A percentile compares a stretch with the other conserved stretches of the same genome.
Evolutionary conservation across 2,113 vertebrate species (phyloP).

Genomic region (Rhinichthys klamathensis): DNA sequence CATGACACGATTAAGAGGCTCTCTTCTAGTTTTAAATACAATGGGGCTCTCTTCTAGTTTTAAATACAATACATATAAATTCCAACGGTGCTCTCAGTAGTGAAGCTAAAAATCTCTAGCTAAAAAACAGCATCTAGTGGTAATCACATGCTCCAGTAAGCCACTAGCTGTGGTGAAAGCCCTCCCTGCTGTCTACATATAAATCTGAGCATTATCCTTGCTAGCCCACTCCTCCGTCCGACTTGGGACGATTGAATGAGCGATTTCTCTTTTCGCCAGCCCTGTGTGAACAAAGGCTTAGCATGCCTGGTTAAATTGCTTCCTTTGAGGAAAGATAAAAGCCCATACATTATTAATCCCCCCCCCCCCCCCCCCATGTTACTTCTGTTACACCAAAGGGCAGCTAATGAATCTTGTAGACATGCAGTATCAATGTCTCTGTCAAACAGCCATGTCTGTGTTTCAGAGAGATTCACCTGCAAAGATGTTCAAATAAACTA

Average conservation of each 20-base stretch:
- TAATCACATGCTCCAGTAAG: constrained; percentile 17
- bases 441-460: background rate
- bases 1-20: background rate
- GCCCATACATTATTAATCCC: constrained; percentile 27
- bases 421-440: background rate
- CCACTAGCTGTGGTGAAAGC: constrained; percentile 9
- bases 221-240: constrained; percentile 3
- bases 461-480: background rate
- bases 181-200: constrained; percentile 26
- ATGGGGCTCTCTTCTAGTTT: background rate
- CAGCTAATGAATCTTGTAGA: constrained; percentile 39
- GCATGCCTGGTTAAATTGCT: constrained; percentile 14
- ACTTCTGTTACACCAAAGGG: constrained; percentile 3
- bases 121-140: constrained; percentile 23
- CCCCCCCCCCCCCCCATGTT: background rate
- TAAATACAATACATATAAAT: background rate
- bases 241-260: constrained; percentile 14
- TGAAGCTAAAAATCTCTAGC: background rate
- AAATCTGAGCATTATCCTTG: constrained; percentile 14
- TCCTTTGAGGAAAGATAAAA: constrained; percentile 25
- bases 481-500: background rate
- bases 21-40: background rate
- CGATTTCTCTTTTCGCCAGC: constrained; percentile 7
- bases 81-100: constrained; percentile 1
- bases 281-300: constrained; percentile 27